phyloP scores from a whole-genome alignment of 2,113 vertebrate species.

The Nematolebias whitei region DNA sequence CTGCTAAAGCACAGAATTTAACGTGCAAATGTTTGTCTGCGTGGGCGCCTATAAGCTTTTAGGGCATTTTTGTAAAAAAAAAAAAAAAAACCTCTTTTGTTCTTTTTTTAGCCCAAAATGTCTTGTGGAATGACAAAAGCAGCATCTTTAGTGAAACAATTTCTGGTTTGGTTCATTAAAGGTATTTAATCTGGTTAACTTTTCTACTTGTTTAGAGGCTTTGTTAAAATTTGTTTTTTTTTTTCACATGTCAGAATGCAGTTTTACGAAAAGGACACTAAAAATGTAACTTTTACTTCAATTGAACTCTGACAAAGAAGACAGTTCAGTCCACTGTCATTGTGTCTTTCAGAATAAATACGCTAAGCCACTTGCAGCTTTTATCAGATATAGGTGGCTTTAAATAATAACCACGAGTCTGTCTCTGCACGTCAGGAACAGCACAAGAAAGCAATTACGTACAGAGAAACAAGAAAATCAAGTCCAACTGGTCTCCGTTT shows the following conservation, averaged over 20 bases:
- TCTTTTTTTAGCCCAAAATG: neutral
- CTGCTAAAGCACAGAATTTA: slow-evolving; percentile 42
- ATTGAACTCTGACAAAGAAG: neutral
- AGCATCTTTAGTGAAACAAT: slow-evolving; percentile 8
- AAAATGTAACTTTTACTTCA: neutral
- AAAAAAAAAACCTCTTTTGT: neutral
- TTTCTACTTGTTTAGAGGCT: slow-evolving; percentile 10
- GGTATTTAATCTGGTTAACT: slow-evolving; percentile 7
- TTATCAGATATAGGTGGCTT: slow-evolving; percentile 39
- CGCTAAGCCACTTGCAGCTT: slow-evolving; percentile 30
- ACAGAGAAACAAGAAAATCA: slow-evolving; percentile 60
- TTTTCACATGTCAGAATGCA: slow-evolving; percentile 1
- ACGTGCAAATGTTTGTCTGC: slow-evolving; percentile 13
- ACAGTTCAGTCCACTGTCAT: slow-evolving; percentile 17
- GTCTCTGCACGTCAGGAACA: slow-evolving; percentile 32
- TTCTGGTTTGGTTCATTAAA: slow-evolving; percentile 19
- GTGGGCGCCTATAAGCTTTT: slow-evolving; percentile 20
- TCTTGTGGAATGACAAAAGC: neutral
- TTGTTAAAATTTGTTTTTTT: slow-evolving; percentile 16
- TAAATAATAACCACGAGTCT: slow-evolving; percentile 50
- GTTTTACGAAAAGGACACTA: neutral
- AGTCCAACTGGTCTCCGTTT: slow-evolving; percentile 59
- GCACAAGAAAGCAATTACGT: slow-evolving; percentile 62
- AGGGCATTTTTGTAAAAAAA: slow-evolving; percentile 13
- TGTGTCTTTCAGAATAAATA: slow-evolving; percentile 48